Evolutionary conservation across 2,113 vertebrate species (phyloP), one percentile per base, ranked within the genome.

Genomic region (Podiceps cristatus): DNA sequence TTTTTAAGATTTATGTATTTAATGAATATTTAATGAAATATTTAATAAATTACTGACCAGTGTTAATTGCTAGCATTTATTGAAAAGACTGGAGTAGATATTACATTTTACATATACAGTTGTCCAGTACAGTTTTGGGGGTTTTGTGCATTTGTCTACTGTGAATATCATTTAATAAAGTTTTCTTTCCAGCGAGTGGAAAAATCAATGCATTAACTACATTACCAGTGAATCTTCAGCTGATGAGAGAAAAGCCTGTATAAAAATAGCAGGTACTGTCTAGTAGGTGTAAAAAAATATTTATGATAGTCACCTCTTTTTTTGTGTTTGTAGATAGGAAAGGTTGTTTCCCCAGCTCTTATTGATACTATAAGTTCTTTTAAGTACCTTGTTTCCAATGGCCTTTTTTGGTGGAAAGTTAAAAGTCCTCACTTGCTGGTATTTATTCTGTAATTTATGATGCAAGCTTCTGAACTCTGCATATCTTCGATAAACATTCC

Each of bases 361-460:
- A 69, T 35, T 22, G 16, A 95, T 18, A 59, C 5, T 40, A 7
- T 2, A 3, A 74, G 18, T 40, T 64, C 56, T 79, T 91, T 24
- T 19, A 64, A 24, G 59, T 98, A 99, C 99, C 99, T 99, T 99
- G 98, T 99, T 99, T 93, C 99, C 99, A 59, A 99, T 99, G 96
- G 99, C 99, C 98, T 99, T 99, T 96, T 99, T 99, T 28, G 99
- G 99, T 24, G 99, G 99, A 93, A 99, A 99, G 97, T 91, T 98
- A 93, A 99, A 99, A 91, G 98, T 97, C 94, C 99, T 98, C 92
- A 99, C 99, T 97, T 99, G 99, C 9, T 99, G 99, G 96, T 99
- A 99, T 69, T 98, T 98, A 64, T 62, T 97, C 86, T 99, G 98
- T 45, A 99, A 96, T 89, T 98, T 98, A 93, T 99, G 99, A 96